Evolutionary conservation across 2,797 vertebrate genomes (phyloP).

Genomic region (Mormyrus hasselquistii): DNA sequence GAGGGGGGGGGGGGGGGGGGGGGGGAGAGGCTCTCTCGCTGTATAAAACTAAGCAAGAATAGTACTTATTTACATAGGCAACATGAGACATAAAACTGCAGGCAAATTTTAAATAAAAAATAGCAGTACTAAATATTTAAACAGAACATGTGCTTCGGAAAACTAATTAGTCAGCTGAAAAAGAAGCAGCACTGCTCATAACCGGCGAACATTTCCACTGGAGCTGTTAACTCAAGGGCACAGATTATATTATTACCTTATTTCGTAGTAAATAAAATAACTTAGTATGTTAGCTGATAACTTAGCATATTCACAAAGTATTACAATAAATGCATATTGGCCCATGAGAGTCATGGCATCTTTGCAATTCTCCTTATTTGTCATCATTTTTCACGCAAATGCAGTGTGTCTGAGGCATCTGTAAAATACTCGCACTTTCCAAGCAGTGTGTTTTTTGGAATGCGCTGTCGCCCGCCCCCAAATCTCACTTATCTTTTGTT

Average conservation of each 20-base stretch:
- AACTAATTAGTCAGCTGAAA: neutral
- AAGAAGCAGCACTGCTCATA: neutral
- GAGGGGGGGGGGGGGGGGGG: conserved; percentile 38
- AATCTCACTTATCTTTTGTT: neutral
- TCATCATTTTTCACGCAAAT: neutral
- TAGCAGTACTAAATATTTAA: neutral
- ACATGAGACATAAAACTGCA: neutral
- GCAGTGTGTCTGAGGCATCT: neutral
- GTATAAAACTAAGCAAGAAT: conserved; percentile 59
- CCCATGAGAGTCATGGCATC: neutral
- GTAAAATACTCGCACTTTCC: neutral
- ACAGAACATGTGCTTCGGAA: neutral
- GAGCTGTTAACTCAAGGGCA: neutral
- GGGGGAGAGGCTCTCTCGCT: conserved; percentile 47
- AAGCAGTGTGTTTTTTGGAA: neutral
- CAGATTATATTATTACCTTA: neutral
- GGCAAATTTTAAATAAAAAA: neutral
- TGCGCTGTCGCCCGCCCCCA: neutral
- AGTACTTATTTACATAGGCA: conserved; percentile 57
- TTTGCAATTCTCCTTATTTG: neutral
- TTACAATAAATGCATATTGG: neutral
- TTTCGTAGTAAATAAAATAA: neutral
- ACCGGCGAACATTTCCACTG: neutral
- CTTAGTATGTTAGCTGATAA: neutral
- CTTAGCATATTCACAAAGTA: neutral